Evolutionary conservation across 2,888 invertebrate species (phyloP), one percentile per base, ranked within the genome.

Genomic region (Clivina fossor): DNA sequence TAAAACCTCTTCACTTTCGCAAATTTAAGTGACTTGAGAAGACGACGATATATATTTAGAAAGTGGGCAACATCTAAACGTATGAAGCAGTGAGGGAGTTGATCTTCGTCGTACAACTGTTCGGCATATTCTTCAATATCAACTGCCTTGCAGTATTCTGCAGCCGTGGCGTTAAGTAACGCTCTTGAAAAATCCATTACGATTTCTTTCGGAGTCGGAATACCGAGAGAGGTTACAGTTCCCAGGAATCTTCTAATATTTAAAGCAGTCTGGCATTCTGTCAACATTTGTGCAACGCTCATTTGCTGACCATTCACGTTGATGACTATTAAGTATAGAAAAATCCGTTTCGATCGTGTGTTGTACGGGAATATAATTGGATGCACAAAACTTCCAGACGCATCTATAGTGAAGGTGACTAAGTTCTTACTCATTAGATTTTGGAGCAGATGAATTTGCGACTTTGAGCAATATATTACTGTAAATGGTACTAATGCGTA

Each of bases 381-480:
- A 7, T 20, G 20, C 11, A 16, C n/a, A 2, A 40, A 40, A 9
- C 40, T n/a, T 11, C 20, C 40, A 11, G 40, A 13, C 5, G 40
- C 40, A 20, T 40, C 40, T 8, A 20, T 40, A 3, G 9, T 8
- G 3, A 40, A 22, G 8, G 18, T 18, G 4, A 16, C 19, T 18
- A 20, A 22, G 11, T 5, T 20, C 13, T 18, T 40, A 4, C n/a
- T 16, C n/a, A 40, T 9, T 22, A 9, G 8, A 20, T 13, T 35
- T 35, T 3, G 15, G 15, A 37, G 16, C 1, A 37, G 5, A 37
- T 37, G 13, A 37, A 37, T 37, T n/a, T 37, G 37, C 8, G 16
- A 37, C n/a, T n/a, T n/a, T n/a, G n/a, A n/a, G n/a, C 37, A 37
- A 16, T 37, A 37, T 37, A 37, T 37, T n/a, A 37, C 37, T 15